Conservation (phyloP, 2,113 vertebrate species). For the Lophura nycthemera region DNA sequence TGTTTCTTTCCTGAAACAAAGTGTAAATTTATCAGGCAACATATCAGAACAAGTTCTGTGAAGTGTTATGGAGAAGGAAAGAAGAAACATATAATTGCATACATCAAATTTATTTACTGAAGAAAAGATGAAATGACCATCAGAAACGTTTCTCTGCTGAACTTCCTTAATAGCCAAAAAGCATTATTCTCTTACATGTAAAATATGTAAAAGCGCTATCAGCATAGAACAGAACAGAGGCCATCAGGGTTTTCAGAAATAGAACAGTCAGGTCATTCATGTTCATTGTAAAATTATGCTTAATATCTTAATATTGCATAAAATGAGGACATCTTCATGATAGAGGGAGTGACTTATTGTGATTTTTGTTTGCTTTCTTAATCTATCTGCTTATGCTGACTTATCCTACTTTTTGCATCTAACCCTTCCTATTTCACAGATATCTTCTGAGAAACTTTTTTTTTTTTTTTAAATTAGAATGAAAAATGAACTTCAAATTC, state of each 20-base stretch:
- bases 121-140: background rate
- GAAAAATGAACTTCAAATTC: background rate
- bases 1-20: background rate
- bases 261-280: background rate
- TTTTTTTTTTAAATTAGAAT: background rate
- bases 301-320: accelerated
- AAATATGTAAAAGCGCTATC: background rate
- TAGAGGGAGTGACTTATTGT: accelerated
- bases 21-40: background rate
- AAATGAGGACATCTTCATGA: background rate
- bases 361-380: background rate
- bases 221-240: background rate
- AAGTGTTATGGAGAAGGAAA: background rate
- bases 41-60: background rate
- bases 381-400: background rate
- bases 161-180: background rate
- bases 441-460: background rate
- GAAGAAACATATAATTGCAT: background rate
- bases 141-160: background rate
- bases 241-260: background rate
- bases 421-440: background rate
- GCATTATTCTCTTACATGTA: background rate
- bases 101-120: background rate
- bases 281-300: background rate
- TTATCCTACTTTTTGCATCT: background rate